These are phyloP conservation scores for Gonioctena quinquepunctata DNA, from an alignment of 1,140 invertebrate species.

Conservation along the genomic window DNA sequence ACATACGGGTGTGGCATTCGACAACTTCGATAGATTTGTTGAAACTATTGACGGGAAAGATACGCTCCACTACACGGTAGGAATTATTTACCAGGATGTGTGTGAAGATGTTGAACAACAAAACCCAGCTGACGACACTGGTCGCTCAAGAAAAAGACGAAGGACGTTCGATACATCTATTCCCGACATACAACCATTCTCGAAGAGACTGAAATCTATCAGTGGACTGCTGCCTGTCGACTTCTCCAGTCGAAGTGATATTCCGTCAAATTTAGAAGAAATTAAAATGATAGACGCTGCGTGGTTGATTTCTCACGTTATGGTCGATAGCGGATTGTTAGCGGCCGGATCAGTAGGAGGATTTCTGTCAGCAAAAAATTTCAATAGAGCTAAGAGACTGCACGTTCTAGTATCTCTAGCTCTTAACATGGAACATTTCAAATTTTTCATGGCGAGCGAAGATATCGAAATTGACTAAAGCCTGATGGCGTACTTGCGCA, in stretches of 20 bases:
- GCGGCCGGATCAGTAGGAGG: conserved; percentile 23
- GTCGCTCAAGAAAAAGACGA: conserved; percentile 8
- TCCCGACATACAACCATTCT: conserved; percentile 29
- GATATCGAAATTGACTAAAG: neutral
- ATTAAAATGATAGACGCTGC: conserved; percentile 50
- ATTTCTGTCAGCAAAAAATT: conserved; percentile 11
- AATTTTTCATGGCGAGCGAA: neutral
- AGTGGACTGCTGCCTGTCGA: conserved; percentile 50
- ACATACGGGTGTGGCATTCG: conserved; percentile 53
- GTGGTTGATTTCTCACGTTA: conserved; percentile 26
- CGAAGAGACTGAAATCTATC: conserved; percentile 22
- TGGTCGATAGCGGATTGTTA: conserved; percentile 9
- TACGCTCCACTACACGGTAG: conserved; percentile 58
- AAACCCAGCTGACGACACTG: conserved; percentile 6
- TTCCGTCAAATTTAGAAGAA: conserved; percentile 52
- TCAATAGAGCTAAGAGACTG: conserved; percentile 30
- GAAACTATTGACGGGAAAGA: conserved; percentile 55
- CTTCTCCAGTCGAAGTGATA: conserved; percentile 52
- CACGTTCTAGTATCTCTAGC: conserved; percentile 11
- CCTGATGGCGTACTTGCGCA: neutral
- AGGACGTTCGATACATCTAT: conserved; percentile 17
- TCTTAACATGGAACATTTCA: conserved; percentile 5
- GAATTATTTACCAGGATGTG: conserved; percentile 49
- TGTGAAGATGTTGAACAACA: neutral
- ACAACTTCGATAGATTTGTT: conserved; percentile 57